phyloP scores from a whole-genome alignment of 2,888 invertebrate species.

The Drosophila picticornis region DNA sequence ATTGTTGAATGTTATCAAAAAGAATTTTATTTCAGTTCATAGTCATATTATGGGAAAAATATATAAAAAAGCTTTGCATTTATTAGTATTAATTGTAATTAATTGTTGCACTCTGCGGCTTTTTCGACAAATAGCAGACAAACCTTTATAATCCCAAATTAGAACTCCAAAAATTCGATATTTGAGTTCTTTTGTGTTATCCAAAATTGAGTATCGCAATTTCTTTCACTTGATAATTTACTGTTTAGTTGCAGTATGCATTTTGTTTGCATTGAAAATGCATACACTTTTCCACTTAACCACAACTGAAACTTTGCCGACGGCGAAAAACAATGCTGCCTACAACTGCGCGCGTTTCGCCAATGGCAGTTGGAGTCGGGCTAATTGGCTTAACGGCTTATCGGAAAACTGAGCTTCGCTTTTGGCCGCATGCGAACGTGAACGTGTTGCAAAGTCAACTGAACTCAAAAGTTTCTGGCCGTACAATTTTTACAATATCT shows the following conservation, averaged over 20 bases:
- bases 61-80: not conserved
- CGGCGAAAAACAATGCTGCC: constrained; percentile 56
- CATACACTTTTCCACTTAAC: constrained; percentile 10
- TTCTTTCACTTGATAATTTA: not conserved
- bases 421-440: constrained; percentile 62
- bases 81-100: not conserved
- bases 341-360: constrained; percentile 54
- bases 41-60: not conserved
- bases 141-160: constrained; percentile 13
- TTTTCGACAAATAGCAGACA: not conserved
- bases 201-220: not conserved
- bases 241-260: not conserved
- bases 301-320: constrained; percentile 42
- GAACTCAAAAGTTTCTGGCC: constrained; percentile 68
- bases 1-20: not conserved
- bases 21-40: not conserved
- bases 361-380: constrained; percentile 16
- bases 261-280: not conserved
- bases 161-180: not conserved
- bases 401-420: constrained; percentile 20
- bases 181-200: not conserved
- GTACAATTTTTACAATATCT: constrained; percentile 78
- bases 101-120: not conserved
- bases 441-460: constrained; percentile 77
- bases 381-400: constrained; percentile 6